Base-by-base conservation (phyloP, 2,888 invertebrate genomes). In the Cecidostiba fungosa region DNA sequence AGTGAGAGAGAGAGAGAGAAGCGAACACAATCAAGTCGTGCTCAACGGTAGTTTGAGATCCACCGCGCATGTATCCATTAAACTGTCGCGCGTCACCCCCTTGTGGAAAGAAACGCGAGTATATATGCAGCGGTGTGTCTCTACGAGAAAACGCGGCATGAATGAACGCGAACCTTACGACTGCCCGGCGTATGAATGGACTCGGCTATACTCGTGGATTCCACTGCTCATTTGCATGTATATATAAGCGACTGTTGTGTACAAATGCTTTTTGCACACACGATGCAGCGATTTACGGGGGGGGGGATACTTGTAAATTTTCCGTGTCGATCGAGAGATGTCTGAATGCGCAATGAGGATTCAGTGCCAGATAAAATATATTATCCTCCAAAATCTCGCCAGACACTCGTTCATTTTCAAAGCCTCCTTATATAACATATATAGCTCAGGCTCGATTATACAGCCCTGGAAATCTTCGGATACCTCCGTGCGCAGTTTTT, bases 61-160 rank as follows among this genome's bases (percentile, higher is more conserved):
- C 14, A 10, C 36, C n/a, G 39, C 66, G 10, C 26, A 29, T 36
- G 12, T 72, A 72, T 54, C 69, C 39, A 77, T 76, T 69, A 77
- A 70, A 82, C 77, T 69, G 69, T 82, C 82, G 50, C 54, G 66
- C 69, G 82, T 81, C 39, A 26, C 4, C n/a, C 79, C 10, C 23
- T 36, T 36, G 39, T 3, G 36, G 39, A 77, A 32, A 78, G 69
- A 78, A 39, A 50, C 66, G 23, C 23, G 70, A 16, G n/a, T 26
- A 43, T 66, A n/a, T n/a, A n/a, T n/a, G n/a, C n/a, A n/a, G n/a
- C 29, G 47, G 16, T 14, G 8, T 76, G 39, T 23, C 39, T 69
- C 69, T 66, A 54, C 54, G 54, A 54, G 54, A 16, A 54, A 43
- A 43, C 10, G 43, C 6, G 39, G 39, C 0, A 19, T 54, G 54